Evolutionary conservation across 2,113 vertebrate species (phyloP), one percentile per base, ranked within the genome.

Genomic region (Cyanoderma ruficeps): DNA sequence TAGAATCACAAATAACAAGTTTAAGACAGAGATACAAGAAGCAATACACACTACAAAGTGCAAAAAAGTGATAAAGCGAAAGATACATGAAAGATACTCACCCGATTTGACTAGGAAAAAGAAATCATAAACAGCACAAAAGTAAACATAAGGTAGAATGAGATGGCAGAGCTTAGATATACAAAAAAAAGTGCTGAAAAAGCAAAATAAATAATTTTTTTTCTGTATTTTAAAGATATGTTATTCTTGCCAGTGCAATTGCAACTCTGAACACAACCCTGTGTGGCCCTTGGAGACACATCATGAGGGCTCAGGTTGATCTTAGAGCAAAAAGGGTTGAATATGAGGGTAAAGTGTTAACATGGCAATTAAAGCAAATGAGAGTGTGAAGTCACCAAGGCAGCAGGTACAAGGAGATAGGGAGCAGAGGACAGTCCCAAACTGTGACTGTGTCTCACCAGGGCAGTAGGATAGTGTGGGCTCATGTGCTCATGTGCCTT

Each of bases 391-490:
- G 31, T 22, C 35, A 52, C 17, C 20, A 53, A 86, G 75, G 37
- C 41, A 60, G 24, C 18, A 68, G 20, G 10, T 37, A 47, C 41
- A 88, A 64, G 17, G 6, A 4, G 11, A 59, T 9, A 9, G 13
- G 9, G 15, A 77, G 30, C 9, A 70, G 20, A 14, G 68, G 28
- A 44, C 15, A 60, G 13, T 53, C 16, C 39, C 1, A 9, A 44
- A 13, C 7, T 63, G 24, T 5, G 2, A 61, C 33, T 10, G 11
- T 30, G 16, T 8, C 22, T 49, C 31, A 69, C 9, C 42, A 84
- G 28, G 10, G 59, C 0, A 0, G 21, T 11, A 6, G 44, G 6
- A 4, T 0, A 1, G 15, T 8, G 8, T 46, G 23, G 39, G 15
- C 13, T 67, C 37, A 15, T 12, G 44, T 67, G 60, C 28, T 67